Evolutionary conservation across 2,888 invertebrate genomes (phyloP), one percentile per base, ranked within the genome.

Genomic region (Elegia similella): DNA sequence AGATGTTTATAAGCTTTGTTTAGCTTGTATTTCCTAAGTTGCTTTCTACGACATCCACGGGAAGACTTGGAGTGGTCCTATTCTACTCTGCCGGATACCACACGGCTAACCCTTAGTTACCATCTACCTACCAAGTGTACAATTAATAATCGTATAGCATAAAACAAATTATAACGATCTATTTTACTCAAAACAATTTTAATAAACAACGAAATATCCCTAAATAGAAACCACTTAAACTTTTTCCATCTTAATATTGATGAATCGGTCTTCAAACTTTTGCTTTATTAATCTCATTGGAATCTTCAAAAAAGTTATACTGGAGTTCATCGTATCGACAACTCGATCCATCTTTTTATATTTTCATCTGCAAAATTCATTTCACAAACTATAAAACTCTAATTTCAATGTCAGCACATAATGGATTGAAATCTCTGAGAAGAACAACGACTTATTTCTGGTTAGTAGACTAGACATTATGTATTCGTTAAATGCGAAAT

Each of bases 401-500:
- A 85, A 84, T 85, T 85, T 82, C 74, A 71, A 81, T 79, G 82
- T 78, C 81, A 73, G 68, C 72, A 68, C 65, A 72, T 84, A 86
- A 88, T 85, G 76, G 84, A 87, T 87, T 78, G 82, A 70, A 77
- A 73, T 70, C 82, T 76, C 83, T 80, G 75, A 76, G 77, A 79
- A 68, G 30, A 6, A 29, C 32, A 54, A 15, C 17, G 44, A 50
- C 50, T 6, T 47, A n/a, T n/a, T n/a, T 16, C n/a, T 30, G 13
- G 13, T n/a, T 48, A 30, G 12, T 50, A 7, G 15, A 50, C 12
- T 34, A 34, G 29, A 38, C 38, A 38, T 38, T 10, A 12, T 38
- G n/a, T n/a, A n/a, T n/a, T n/a, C n/a, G n/a, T n/a, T n/a, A n/a
- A n/a, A n/a, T n/a, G n/a, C n/a, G n/a, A n/a, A n/a, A n/a, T n/a